Base-by-base conservation (phyloP, 2,113 vertebrate species). In the Leucoraja erinaceus region DNA sequence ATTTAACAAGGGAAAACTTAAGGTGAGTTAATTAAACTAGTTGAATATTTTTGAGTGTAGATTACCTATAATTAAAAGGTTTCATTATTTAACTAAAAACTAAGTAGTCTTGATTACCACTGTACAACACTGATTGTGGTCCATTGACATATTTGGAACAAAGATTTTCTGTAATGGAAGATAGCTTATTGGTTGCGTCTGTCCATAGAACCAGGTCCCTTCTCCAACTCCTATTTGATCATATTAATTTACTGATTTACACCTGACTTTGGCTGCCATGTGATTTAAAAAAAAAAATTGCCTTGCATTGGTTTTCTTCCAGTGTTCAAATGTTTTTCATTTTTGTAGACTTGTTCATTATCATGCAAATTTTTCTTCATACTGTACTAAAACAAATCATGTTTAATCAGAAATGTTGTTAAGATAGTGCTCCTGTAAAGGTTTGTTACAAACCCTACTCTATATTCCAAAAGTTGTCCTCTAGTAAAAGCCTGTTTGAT, bases 1-100 rank as follows among this genome's bases (percentile, higher is more conserved):
- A 93, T 99, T 99, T 95, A 98, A 99, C 96, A 99, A 99, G 95
- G 98, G 98, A 95, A 99, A 98, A 95, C 97, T 99, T 93, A 99
- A 98, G 97, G 98, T 99, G 94, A 94, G 94, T 93, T 12, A 25
- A 18, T 10, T n/a, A n/a, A 86, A 86, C 20, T 25, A 8, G 47
- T 54, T 83, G 20, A 25, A 59, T 38, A 25, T 0, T 5, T 59
- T 59, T 84, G 31, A 31, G 16, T 72, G 74, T 75, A 77, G 75
- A 77, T 77, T 33, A 31, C 10, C 33, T 33, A 10, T 77, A 77
- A 77, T 77, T 77, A 31, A 77, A 77, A 31, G n/a, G 0, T 77
- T 31, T 77, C 28, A 3, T 18, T 79, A 3, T 47, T 20, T 6
- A 20, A 79, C n/a, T 75, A 11, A 31, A 10, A 77, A 75, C 70